Percentiles rank a stretch among this genome's conserved stretches.
Evolutionary conservation across 2,797 vertebrate genomes (phyloP).

Genomic region (Acanthurus leucopareius): DNA sequence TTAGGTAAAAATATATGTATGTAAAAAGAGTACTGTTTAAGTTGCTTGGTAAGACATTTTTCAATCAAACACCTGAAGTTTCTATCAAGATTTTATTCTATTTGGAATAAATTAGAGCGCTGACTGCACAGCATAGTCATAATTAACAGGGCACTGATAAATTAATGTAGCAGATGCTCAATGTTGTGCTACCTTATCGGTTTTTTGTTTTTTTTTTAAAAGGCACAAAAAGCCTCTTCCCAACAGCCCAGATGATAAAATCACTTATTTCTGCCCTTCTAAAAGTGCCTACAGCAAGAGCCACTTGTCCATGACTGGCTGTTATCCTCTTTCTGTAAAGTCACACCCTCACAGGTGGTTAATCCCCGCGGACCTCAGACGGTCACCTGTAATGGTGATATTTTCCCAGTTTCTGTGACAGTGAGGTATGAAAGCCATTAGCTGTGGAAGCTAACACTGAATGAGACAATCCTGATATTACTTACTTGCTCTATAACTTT

Average conservation of each 20-base stretch:
- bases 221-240: conserved; percentile 22
- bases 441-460: conserved; percentile 38
- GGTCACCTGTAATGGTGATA: conserved; percentile 65
- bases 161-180: conserved; percentile 20
- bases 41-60: background rate
- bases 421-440: conserved; percentile 73
- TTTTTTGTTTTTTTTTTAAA: background rate
- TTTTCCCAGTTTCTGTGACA: conserved; percentile 62
- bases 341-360: conserved; percentile 69
- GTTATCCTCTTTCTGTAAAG: conserved; percentile 62
- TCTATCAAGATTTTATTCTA: background rate
- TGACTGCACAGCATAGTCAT: background rate
- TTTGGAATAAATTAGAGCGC: background rate
- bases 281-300: conserved; percentile 60
- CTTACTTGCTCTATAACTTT: conserved; percentile 1
- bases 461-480: conserved; percentile 38
- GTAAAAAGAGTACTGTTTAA: background rate
- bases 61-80: background rate
- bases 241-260: conserved; percentile 48
- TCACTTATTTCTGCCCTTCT: conserved; percentile 51
- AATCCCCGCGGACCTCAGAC: conserved; percentile 64
- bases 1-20: background rate
- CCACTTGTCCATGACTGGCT: conserved; percentile 64
- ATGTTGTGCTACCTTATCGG: background rate
- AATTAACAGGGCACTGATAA: conserved; percentile 16